Conservation (phyloP, 2,797 vertebrate species). For the Tokudaia muenninki region DNA sequence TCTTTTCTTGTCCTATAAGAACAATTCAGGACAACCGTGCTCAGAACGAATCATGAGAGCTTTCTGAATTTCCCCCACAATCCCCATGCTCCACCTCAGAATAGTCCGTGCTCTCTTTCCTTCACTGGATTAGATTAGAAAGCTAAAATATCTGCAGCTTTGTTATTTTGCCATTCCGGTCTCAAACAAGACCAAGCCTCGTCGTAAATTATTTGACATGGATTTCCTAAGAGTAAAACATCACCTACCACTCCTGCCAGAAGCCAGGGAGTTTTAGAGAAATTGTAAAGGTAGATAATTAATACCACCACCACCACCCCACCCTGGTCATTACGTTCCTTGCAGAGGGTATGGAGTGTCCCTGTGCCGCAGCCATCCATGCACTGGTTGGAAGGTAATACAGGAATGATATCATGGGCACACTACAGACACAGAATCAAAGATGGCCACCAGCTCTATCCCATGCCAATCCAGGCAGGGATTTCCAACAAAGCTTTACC, state of each 20-base stretch:
- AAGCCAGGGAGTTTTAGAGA: not conserved
- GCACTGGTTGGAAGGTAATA: not conserved
- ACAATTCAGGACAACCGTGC: not conserved
- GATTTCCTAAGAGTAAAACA: constrained; percentile 2
- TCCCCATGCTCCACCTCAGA: not conserved
- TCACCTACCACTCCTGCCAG: not conserved
- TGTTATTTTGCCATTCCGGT: not conserved
- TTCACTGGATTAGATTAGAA: not conserved
- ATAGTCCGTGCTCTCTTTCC: not conserved
- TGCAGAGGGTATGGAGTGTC: not conserved
- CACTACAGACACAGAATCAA: not conserved
- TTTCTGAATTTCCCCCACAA: not conserved
- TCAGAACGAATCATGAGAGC: not conserved
- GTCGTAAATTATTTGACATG: not conserved
- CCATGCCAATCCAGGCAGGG: not conserved
- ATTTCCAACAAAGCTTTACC: not conserved
- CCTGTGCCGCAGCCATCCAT: accelerated
- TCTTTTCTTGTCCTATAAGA: constrained; percentile 3
- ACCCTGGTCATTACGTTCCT: accelerated
- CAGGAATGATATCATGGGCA: accelerated
- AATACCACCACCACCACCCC: not conserved
- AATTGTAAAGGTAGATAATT: not conserved
- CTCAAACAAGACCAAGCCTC: not conserved
- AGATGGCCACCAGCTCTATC: not conserved
- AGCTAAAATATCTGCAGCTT: constrained; percentile 21